A percentile compares a stretch with the other conserved stretches of the same genome.
Conservation (phyloP, 2,797 vertebrate genomes). For the Chelonia mydas region DNA sequence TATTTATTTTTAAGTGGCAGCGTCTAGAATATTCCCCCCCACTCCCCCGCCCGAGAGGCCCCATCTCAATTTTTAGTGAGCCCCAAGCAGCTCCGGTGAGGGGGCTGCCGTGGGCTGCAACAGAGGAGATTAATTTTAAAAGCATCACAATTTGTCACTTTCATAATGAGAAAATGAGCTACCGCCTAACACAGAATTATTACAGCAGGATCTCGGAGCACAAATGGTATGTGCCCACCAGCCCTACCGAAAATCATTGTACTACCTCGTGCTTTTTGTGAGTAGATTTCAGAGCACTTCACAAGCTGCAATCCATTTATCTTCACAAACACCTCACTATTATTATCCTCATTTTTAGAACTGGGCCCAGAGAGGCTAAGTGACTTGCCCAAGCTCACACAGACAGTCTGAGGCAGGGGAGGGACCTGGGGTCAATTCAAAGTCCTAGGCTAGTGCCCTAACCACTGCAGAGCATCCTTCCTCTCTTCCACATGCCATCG, state of each 20-base stretch:
- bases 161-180: constrained; percentile 37
- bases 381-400: not conserved
- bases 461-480: not conserved
- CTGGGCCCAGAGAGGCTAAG: not conserved
- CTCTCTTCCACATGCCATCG: not conserved
- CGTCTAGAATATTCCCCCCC: not conserved
- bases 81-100: constrained; percentile 58
- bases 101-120: constrained; percentile 48
- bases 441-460: not conserved
- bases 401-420: not conserved
- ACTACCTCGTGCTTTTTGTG: not conserved
- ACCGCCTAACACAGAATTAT: constrained; percentile 18
- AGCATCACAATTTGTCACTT: constrained; percentile 67
- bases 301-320: not conserved
- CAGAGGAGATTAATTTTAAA: constrained; percentile 69
- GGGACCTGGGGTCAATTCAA: not conserved
- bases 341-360: not conserved
- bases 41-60: not conserved
- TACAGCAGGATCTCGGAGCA: constrained; percentile 30
- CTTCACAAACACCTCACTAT: not conserved
- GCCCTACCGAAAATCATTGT: not conserved
- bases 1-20: not conserved
- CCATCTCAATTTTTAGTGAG: constrained; percentile 30
- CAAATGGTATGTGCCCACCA: not conserved
- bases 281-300: not conserved